Percentiles rank a stretch among this genome's conserved stretches.
phyloP scores from a whole-genome alignment of 2,888 invertebrate species.

The Lycia hirtaria region DNA sequence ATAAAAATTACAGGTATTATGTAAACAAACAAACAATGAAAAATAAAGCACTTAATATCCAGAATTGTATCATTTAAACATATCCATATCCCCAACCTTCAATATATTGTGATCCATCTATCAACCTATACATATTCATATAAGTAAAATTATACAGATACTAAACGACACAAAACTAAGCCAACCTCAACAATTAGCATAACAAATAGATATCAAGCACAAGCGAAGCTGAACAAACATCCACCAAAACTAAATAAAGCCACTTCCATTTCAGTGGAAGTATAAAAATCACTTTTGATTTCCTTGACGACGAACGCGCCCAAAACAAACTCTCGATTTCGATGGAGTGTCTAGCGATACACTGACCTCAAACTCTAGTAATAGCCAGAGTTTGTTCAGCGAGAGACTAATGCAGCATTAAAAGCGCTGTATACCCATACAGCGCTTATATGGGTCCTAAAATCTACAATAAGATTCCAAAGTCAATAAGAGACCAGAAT shows the following conservation, averaged over 20 bases:
- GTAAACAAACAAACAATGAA: too few relatives aligned
- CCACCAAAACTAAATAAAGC: constrained; percentile 4
- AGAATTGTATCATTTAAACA: too few relatives aligned
- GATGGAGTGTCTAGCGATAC: constrained; percentile 18
- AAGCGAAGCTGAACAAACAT: constrained; percentile 9
- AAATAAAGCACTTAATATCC: too few relatives aligned
- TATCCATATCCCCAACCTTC: too few relatives aligned
- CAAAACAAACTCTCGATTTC: constrained; percentile 40
- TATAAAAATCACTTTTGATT: constrained; percentile 31
- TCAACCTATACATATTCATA: too few relatives aligned
- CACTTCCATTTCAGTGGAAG: background rate
- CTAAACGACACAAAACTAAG: background rate
- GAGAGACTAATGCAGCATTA: background rate
- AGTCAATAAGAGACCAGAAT: too few relatives aligned
- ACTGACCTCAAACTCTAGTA: constrained; percentile 27
- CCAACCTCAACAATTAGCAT: background rate
- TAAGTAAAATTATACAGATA: too few relatives aligned
- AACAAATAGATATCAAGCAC: background rate
- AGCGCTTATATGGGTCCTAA: too few relatives aligned
- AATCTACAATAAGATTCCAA: too few relatives aligned
- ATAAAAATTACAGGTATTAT: too few relatives aligned
- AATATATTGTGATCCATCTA: too few relatives aligned
- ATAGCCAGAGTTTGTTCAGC: constrained; percentile 14
- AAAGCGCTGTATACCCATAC: too few relatives aligned
- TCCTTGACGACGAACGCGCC: constrained; percentile 25